Base-by-base conservation (phyloP, 1,140 invertebrate genomes). In the Nephila pilipes region DNA sequence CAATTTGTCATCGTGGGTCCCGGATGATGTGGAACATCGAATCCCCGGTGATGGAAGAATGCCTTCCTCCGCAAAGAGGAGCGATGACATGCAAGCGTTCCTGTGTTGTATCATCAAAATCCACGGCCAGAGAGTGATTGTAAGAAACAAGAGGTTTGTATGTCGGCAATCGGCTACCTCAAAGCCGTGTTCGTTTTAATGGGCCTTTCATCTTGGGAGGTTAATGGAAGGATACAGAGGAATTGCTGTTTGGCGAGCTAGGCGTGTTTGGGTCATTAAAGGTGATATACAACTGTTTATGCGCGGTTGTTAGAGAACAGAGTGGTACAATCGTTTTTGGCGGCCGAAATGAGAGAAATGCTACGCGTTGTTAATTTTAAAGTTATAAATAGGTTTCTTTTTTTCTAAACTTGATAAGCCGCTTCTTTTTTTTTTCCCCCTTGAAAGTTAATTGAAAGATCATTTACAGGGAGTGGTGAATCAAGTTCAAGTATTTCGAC, bases 201-300 rank as follows among this genome's bases (percentile, higher is more conserved):
- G 32, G 69, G 69, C 69, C 18, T 75, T 75, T 20, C 69, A 32
- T 32, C 69, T 75, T 75, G 69, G 69, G 69, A 18, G 69, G 69
- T 75, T 75, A 75, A 75, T 75, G 32, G 69, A 75, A 32, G 32
- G 32, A 8, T 20, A 32, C 29, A 36, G 25, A 75, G 16, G 69
- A 8, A 36, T 75, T 75, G 16, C 69, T 75, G 29, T 75, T 75
- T 12, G 18, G 14, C 1, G 32, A 29, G 4, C 12, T 18, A 36
- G 69, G 69, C 69, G 69, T 75, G 69, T 75, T 75, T 75, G 29
- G 69, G 14, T 75, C 69, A 36, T 75, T 75, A 75, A 75, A 32
- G 46, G 32, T 75, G 69, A 75, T 75, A 32, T 75, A 32, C 69
- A 75, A 14, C 16, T 75, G 69, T 75, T 75, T 75, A 75, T 75